Base-by-base conservation (phyloP, 2,113 vertebrate genomes). In the Elephas maximus region DNA sequence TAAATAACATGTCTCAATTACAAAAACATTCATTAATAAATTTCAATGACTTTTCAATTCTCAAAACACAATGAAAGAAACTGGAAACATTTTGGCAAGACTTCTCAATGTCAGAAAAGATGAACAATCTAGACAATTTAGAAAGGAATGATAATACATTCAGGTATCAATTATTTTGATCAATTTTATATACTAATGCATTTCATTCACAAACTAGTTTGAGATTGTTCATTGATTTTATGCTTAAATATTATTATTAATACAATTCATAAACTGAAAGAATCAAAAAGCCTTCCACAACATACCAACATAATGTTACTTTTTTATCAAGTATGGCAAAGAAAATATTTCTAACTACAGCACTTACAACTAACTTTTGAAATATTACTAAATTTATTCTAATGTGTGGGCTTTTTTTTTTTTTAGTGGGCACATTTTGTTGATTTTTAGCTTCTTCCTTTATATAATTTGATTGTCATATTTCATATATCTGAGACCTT, bases 321-420 rank as follows among this genome's bases (percentile, higher is more conserved):
- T 92, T 30, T 20, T 12, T 67, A 67, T 65, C 30, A 93, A 93
- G 62, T 28, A 71, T 26, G 17, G 11, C 18, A 94, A 88, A 37
- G 60, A 1, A 91, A 79, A 37, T 4, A 77, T 62, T 28, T 37
- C n/a, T 76, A 88, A 63, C 15, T 48, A 88, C 18, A 57, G 20
- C 4, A 37, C 18, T 84, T 26, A 74, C 11, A 80, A 63, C 15
- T 51, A 90, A 88, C 53, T 63, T 92, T n/a, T 41, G 51, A 79
- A 26, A 89, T 48, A 44, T 91, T 30, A 91, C 69, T 48, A 80
- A 85, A 63, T 63, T 14, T 84, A 53, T 71, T 94, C 21, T 90
- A 9, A 21, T 2, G 14, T 33, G 0, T 69, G 20, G 12, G 37
- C 37, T 37, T 37, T 37, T 37, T 37, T 37, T 37, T 37, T 37